Conservation (phyloP, 2,888 invertebrate genomes). For the Polietes domitor region DNA sequence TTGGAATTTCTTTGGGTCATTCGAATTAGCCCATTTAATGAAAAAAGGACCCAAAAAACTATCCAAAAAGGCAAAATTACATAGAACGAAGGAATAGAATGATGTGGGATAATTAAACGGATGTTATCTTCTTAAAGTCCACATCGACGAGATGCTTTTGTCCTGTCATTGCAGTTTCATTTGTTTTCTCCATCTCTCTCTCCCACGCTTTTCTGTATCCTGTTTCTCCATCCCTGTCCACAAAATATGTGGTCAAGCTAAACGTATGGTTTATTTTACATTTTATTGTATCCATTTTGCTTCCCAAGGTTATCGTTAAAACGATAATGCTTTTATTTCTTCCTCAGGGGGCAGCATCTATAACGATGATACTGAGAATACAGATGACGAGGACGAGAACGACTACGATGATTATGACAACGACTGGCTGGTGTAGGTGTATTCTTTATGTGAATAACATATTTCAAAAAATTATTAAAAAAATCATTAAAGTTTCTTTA, state of each 20-base stretch:
- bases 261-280: not conserved
- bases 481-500: not conserved
- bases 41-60: too few relatives aligned
- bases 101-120: too few relatives aligned
- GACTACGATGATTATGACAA: not conserved
- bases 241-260: not conserved
- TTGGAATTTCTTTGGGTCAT: too few relatives aligned
- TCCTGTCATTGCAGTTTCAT: too few relatives aligned
- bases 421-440: not conserved
- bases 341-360: not conserved
- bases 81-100: too few relatives aligned
- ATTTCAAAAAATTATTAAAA: not conserved
- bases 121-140: too few relatives aligned
- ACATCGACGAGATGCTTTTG: too few relatives aligned
- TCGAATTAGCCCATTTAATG: too few relatives aligned
- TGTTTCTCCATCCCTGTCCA: not conserved
- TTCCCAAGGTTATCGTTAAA: slow-evolving; percentile 31
- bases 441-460: not conserved
- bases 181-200: too few relatives aligned
- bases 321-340: slow-evolving; percentile 21
- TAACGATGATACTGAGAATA: not conserved
- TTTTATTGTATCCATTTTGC: slow-evolving; percentile 11
- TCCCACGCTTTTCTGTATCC: too few relatives aligned
- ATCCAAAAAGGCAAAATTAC: too few relatives aligned
- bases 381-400: not conserved